A percentile compares a stretch with the other conserved stretches of the same genome.
Conservation (phyloP, 2,888 invertebrate genomes). For the Glyphotaelius pellucidus region DNA sequence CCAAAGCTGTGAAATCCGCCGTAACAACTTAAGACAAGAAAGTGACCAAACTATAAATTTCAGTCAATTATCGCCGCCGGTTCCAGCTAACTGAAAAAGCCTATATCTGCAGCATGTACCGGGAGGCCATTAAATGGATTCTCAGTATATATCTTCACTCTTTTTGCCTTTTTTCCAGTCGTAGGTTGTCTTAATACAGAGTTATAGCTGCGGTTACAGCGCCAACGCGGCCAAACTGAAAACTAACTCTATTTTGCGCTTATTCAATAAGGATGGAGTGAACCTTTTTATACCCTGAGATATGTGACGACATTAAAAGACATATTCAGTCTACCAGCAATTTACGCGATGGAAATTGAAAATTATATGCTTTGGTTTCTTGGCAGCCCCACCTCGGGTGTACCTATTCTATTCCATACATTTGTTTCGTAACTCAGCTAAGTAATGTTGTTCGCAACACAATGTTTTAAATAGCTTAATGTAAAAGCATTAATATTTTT, state of each 20-base stretch:
- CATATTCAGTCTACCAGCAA: constrained; percentile 28
- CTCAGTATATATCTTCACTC: constrained; percentile 58
- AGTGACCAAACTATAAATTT: constrained; percentile 67
- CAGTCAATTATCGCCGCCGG: constrained; percentile 65
- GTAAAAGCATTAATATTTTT: too few species aligned
- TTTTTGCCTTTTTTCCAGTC: constrained; percentile 56
- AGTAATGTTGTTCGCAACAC: neutral
- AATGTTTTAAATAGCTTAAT: neutral
- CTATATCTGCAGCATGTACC: constrained; percentile 21
- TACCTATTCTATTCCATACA: neutral
- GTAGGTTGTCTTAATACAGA: constrained; percentile 61
- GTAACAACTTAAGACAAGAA: constrained; percentile 66
- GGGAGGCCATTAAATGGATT: constrained; percentile 62
- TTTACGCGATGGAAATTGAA: constrained; percentile 18
- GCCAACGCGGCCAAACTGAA: constrained; percentile 51
- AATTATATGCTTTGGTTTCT: neutral
- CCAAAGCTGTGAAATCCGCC: constrained; percentile 45
- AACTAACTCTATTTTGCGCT: constrained; percentile 46
- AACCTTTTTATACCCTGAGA: constrained; percentile 48
- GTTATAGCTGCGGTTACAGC: constrained; percentile 57
- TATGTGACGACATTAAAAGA: constrained; percentile 44
- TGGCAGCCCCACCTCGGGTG: neutral
- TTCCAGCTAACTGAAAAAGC: constrained; percentile 49
- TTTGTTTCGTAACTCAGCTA: neutral
- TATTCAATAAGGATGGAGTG: constrained; percentile 51